Base-by-base conservation (phyloP, 2,113 vertebrate species). In the Anhinga anhinga region DNA sequence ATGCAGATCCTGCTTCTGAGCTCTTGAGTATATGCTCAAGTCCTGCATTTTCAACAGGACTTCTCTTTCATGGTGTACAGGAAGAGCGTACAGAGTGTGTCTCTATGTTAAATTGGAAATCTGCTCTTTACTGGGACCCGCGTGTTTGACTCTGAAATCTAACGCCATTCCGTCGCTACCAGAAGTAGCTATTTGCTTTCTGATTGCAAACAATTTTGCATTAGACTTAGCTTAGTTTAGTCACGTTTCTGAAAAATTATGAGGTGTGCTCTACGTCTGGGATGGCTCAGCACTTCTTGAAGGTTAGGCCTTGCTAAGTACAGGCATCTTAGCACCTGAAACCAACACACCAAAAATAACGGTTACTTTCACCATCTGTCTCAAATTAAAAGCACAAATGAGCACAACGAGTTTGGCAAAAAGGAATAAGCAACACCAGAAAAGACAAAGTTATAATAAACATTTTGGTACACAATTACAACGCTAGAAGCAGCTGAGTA, bases 351-450 rank as follows among this genome's bases (percentile, higher is more conserved):
- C 55, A 42, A 58, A 78, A 70, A 23, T 1, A 40, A 40, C 0
- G 9, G 12, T 19, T 52, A 6, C 3, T 45, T 65, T 84, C 4
- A 1, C 1, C 1, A 8, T n/a, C 32, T 15, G 3, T 30, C 62
- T 73, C 63, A 58, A 63, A 47, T 34, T 38, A 14, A 29, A 20
- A 74, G 40, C 58, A 77, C n/a, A 36, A 26, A 34, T 0, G 0
- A 16, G 16, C 23, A 27, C 21, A 13, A 5, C 21, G 13, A 36
- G 11, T 71, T 34, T 56, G 42, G 45, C 34, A 61, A 47, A 61
- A 61, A 8, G 36, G 38, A 70, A 73, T 23, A 94, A 21, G 18
- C 15, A 86, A 55, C 15, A 71, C 26, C 17, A 87, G 30, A 32
- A 82, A 82, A 62, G 44, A 61, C 7, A 77, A 69, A 52, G 11